A percentile compares a stretch with the other conserved stretches of the same genome.
These are phyloP conservation scores for Macropis europaea DNA, from an alignment of 2,888 invertebrate species.

Conservation along the genomic window DNA sequence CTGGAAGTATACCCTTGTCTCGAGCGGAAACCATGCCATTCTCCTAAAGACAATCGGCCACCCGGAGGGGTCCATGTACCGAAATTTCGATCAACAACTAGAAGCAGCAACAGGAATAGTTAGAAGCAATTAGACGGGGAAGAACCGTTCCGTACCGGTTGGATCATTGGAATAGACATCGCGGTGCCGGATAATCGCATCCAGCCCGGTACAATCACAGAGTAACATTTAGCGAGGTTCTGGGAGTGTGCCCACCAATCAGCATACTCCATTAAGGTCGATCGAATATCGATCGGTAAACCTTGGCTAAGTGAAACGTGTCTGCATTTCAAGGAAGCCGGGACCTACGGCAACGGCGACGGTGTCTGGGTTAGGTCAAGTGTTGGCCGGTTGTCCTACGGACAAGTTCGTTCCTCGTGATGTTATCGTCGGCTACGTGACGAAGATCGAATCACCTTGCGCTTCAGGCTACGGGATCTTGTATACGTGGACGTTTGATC, in stretches of 20 bases:
- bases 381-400: conserved; percentile 32
- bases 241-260: conserved; percentile 29
- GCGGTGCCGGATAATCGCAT: conserved; percentile 13
- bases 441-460: conserved; percentile 67
- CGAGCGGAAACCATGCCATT: too few species aligned
- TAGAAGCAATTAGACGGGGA: neutral
- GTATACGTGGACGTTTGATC: too few species aligned
- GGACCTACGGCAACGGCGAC: conserved; percentile 28
- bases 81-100: neutral
- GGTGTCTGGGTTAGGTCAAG: conserved; percentile 46
- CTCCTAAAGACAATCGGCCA: too few species aligned
- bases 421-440: conserved; percentile 62
- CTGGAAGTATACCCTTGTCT: too few species aligned
- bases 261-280: conserved; percentile 42
- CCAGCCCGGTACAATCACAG: conserved; percentile 27
- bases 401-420: conserved; percentile 50
- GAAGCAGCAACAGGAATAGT: neutral
- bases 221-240: conserved; percentile 25
- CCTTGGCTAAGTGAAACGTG: conserved; percentile 11
- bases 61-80: too few species aligned
- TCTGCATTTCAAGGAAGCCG: conserved; percentile 24
- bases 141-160: neutral
- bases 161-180: neutral
- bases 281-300: conserved; percentile 39
- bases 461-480: conserved; percentile 44